Evolutionary conservation across 2,888 invertebrate genomes (phyloP).

Genomic region (Hirtodrosophila trivittata): DNA sequence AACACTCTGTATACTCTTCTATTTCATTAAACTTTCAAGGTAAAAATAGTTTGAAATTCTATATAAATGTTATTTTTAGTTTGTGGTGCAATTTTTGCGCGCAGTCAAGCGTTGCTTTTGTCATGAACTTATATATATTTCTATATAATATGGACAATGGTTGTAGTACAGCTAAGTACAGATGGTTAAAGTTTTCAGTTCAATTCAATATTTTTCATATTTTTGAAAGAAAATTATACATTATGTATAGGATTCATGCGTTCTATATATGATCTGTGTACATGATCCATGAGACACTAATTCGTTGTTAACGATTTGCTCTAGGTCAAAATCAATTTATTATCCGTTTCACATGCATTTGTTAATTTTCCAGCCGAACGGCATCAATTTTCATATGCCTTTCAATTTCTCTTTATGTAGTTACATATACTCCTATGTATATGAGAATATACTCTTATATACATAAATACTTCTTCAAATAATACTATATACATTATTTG

Average conservation of each 20-base stretch:
- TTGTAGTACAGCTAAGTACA: too few relatives aligned
- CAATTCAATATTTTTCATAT: too few relatives aligned
- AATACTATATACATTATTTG: background rate
- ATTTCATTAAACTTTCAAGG: too few relatives aligned
- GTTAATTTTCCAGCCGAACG: constrained; percentile 29
- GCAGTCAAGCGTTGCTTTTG: constrained; percentile 43
- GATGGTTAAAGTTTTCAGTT: too few relatives aligned
- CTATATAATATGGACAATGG: background rate
- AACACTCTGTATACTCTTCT: too few relatives aligned
- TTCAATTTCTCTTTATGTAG: too few relatives aligned
- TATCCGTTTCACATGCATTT: constrained; percentile 29
- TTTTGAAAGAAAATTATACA: too few relatives aligned
- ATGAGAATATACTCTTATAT: too few relatives aligned
- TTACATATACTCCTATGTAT: too few relatives aligned
- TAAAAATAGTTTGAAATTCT: background rate
- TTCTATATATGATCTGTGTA: background rate
- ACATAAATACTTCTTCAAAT: background rate
- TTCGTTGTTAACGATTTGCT: constrained; percentile 44
- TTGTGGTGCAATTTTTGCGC: constrained; percentile 9
- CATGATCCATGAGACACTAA: constrained; percentile 25
- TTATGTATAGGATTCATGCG: too few relatives aligned
- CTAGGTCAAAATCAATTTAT: constrained; percentile 20
- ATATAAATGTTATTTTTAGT: constrained; percentile 17
- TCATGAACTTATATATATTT: constrained; percentile 11
- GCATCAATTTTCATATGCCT: background rate